Evolutionary conservation across 1,140 invertebrate genomes (phyloP), one percentile per base, ranked within the genome.

Genomic region (Rhizoglyphus robini): DNA sequence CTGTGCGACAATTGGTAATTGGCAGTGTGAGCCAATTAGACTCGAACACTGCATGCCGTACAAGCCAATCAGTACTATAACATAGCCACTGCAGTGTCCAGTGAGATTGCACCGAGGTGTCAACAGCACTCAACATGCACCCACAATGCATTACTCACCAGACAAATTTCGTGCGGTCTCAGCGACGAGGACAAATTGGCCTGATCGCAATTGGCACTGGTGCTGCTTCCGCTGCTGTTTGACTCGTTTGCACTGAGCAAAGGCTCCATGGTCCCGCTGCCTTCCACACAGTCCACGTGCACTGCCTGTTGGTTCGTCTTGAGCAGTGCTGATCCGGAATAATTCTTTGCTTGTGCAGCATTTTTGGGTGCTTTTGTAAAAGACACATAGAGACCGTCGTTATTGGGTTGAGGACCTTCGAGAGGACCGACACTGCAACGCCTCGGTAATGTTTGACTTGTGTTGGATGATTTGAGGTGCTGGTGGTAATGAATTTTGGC

Each of bases 341-440:
- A 46, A 23, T 46, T 46, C 41, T 46, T 46, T 46, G 41, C 41
- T 23, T 46, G 41, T 15, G 23, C 41, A 23, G 15, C 41, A 15
- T 46, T 46, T 15, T 15, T 23, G 41, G 41, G 41, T 23, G 41
- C 41, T 23, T 46, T 46, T 15, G 15, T 46, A 23, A 46, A 46
- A 23, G 41, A 46, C 15, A 46, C 23, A 23, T 46, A 46, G 15
- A 46, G 41, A 23, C 41, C 41, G 23, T 46, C 41, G 41, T 15
- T 23, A 23, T 15, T 23, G 41, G 15, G 41, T 23, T 46, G 41
- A n/a, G n/a, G n/a, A n/a, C n/a, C n/a, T n/a, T 54, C 51, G 8
- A 54, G 20, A 8, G 51, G 51, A 23, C 51, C 51, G 15, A 54
- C 51, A 54, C 51, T 54, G 20, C 51, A 54, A 25, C 51, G 51